Base-by-base conservation (phyloP, 1,140 invertebrate genomes). In the Drosophila sulfurigaster region DNA sequence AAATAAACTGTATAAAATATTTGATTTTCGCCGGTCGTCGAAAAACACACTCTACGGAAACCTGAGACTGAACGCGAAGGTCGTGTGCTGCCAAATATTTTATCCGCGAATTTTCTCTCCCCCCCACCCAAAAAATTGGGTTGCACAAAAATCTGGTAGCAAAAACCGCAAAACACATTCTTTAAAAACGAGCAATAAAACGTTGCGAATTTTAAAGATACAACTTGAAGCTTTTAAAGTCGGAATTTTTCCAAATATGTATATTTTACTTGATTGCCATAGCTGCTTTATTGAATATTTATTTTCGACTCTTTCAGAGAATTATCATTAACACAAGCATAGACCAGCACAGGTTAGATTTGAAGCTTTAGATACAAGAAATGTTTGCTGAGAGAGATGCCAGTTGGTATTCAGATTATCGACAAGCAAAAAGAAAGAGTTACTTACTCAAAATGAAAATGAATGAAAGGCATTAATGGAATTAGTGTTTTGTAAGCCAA, bases 1-100 rank as follows among this genome's bases (percentile, higher is more conserved):
- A 35, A 45, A 32, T 32, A 62, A 45, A 67, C 15, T 73, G 63
- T 56, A 67, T 59, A 15, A 45, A 73, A 59, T 72, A 58, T 74
- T 59, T 60, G 49, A 71, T 41, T 57, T 63, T 28, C 11, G 30
- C 16, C 46, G 15, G 7, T 16, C 63, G 3, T 38, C 35, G 35
- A 38, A 3, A 30, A 56, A 46, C 15, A 15, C 30, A 35, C 11
- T 59, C 7, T 3, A 38, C 3, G 16, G 38, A 52, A 65, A 65
- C 10, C 41, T 20, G 38, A 43, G 48, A 28, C 13, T 30, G 7
- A 13, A 13, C 3, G 8, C 62, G 5, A 65, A 66, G 69, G 69
- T 65, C 51, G 38, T 6, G 38, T 6, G 15, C 32, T 51, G 48
- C 15, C 32, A 51, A 16, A 52, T 51, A 63, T 51, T 63, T 62